phyloP scores from a whole-genome alignment of 2,113 vertebrate genomes.

The Colossoma macropomum region DNA sequence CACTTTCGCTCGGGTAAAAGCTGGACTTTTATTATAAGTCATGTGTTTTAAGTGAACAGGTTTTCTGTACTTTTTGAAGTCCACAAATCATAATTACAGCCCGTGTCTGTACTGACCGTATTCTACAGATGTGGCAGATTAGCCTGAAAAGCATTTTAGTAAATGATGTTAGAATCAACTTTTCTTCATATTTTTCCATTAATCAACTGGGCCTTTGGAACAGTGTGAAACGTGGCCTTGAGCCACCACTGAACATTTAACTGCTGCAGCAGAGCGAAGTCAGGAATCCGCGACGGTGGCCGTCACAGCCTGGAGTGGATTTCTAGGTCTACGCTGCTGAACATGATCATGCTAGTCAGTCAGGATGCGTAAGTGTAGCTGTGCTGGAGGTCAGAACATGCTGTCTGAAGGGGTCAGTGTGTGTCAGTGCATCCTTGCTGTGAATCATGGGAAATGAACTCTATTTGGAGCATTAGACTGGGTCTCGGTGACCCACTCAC shows the following conservation, averaged over 20 bases:
- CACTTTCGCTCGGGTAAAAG: no score
- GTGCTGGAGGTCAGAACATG: neutral
- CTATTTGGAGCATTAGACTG: neutral
- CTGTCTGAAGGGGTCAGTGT: conserved; percentile 3
- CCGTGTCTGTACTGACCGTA: no score
- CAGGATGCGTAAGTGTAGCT: neutral
- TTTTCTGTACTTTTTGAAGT: no score
- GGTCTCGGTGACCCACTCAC: conserved; percentile 70
- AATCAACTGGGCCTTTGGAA: no score
- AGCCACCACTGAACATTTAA: neutral
- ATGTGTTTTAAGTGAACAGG: no score
- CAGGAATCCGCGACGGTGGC: neutral
- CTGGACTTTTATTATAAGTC: no score
- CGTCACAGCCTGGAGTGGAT: neutral
- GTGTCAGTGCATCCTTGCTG: neutral
- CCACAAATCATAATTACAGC: no score
- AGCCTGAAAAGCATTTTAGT: no score
- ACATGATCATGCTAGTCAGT: neutral
- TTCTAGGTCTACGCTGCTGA: conserved; percentile 5
- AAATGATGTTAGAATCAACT: no score
- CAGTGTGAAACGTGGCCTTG: no score
- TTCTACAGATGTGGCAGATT: no score
- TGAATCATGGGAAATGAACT: neutral
- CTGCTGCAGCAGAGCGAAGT: neutral
- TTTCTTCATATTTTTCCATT: no score